A percentile compares a stretch with the other conserved stretches of the same genome.
These are phyloP conservation scores for Gastrophysa polygoni DNA, from an alignment of 2,888 invertebrate genomes.

Conservation along the genomic window DNA sequence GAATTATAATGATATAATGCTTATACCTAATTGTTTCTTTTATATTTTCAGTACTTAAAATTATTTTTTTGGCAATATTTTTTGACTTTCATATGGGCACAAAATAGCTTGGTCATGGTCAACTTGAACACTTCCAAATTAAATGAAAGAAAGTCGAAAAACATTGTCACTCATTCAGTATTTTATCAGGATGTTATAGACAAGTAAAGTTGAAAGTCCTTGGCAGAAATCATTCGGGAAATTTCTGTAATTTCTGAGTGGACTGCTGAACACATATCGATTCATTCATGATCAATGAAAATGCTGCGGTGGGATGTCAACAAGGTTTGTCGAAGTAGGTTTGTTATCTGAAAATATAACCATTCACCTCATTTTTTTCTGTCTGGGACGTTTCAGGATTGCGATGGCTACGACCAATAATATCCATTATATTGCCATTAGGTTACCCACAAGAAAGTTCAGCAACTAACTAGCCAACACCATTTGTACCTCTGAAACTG, in stretches of 20 bases:
- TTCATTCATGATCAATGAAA: not conserved
- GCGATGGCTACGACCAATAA: constrained; percentile 37
- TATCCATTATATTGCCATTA: constrained; percentile 34
- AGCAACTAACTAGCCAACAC: constrained; percentile 34
- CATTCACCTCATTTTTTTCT: constrained; percentile 19
- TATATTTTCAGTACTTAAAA: constrained; percentile 23
- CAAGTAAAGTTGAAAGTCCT: not conserved
- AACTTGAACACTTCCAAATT: constrained; percentile 19
- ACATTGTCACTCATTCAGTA: constrained; percentile 12
- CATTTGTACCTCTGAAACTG: constrained; percentile 22
- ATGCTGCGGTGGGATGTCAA: not conserved
- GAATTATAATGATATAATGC: constrained; percentile 36
- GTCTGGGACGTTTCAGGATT: constrained; percentile 14
- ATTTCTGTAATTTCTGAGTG: not conserved
- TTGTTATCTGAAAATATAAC: not conserved
- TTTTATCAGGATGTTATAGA: not conserved
- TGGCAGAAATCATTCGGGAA: not conserved
- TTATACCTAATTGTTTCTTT: constrained; percentile 36
- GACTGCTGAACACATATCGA: not conserved
- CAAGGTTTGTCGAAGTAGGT: not conserved
- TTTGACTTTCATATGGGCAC: constrained; percentile 28
- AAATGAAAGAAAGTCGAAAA: constrained; percentile 20
- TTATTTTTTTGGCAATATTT: constrained; percentile 26
- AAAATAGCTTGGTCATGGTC: constrained; percentile 2
- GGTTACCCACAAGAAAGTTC: constrained; percentile 32